Evolutionary conservation across 2,113 vertebrate genomes (phyloP), one percentile per base, ranked within the genome.

Genomic region (Melanotaenia duboulayi): DNA sequence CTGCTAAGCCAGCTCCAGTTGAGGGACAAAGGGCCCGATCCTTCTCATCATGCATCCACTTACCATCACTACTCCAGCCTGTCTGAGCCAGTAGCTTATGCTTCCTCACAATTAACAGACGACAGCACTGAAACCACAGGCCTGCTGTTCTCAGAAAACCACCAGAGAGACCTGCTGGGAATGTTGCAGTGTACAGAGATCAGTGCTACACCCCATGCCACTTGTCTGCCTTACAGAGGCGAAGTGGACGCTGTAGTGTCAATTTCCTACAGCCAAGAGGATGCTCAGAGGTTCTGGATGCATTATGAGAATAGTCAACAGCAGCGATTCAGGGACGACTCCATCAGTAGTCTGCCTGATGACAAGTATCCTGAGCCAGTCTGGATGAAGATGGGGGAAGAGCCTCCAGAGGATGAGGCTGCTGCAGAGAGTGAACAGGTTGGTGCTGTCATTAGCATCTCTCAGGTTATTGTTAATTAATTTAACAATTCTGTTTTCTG

Each of bases 111-210:
- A 0, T 22, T 48, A 10, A 50, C 67, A 20, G 86, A 81, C 0
- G 28, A 68, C 17, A 64, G 49, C n/a, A n/a, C 50, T 48, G 87
- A 91, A 10, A 91, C 87, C 49, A 93, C 93, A 0, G 96, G 96
- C 0, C 90, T 98, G 52, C 91, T 97, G 23, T 96, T 96, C 0
- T 93, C 95, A 0, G 95, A 97, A 55, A 90, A 89, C 0, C 92
- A 94, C 65, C 90, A 93, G 1, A 94, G 92, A 25, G 95, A 96
- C 71, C 58, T 97, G 71, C 86, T 96, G 40, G 94, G 86, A 23
- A 93, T 98, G 40, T 88, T 98, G 78, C 89, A 89, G 71, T 92
- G 78, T 0, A 94, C 95, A 24, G 92, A 90, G 8, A 75, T 82
- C 0, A 0, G 1, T 1, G 4, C 60, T 0, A 7, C 85, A 37